Conservation (phyloP, 1,140 invertebrate species). For the Papilio aristodemus region DNA sequence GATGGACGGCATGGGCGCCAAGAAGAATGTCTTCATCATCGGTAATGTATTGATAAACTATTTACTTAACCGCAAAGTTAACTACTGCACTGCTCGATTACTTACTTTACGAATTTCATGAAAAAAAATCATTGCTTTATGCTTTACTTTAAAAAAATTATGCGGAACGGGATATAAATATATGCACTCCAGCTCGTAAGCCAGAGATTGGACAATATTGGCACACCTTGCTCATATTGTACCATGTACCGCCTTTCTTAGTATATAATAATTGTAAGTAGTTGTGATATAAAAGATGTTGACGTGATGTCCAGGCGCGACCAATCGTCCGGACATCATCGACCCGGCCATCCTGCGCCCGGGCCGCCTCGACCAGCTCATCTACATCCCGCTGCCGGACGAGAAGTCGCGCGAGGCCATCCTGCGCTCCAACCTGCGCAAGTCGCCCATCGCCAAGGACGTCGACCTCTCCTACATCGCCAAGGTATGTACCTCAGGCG, state of each 20-base stretch:
- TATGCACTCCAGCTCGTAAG: too few relatives aligned
- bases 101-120: too few relatives aligned
- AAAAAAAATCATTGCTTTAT: too few relatives aligned
- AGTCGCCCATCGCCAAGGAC: conserved; percentile 97
- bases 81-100: too few relatives aligned
- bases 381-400: conserved; percentile 99
- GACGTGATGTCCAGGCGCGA: conserved; percentile 67
- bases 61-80: background rate
- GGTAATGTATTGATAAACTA: conserved; percentile 77
- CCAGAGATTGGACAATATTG: too few relatives aligned
- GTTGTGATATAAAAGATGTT: background rate
- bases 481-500: conserved; percentile 84
- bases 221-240: too few relatives aligned
- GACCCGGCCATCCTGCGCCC: conserved; percentile 99
- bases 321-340: conserved; percentile 93
- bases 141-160: too few relatives aligned
- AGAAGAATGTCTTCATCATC: conserved; percentile 99
- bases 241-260: too few relatives aligned
- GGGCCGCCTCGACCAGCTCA: conserved; percentile 98
- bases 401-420: conserved; percentile 98
- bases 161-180: too few relatives aligned
- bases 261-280: background rate
- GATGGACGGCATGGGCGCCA: conserved; percentile 99
- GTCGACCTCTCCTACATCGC: conserved; percentile 97
- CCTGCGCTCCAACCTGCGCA: conserved; percentile 96